Base-by-base conservation (phyloP, 2,113 vertebrate species). In the Pimephales promelas region DNA sequence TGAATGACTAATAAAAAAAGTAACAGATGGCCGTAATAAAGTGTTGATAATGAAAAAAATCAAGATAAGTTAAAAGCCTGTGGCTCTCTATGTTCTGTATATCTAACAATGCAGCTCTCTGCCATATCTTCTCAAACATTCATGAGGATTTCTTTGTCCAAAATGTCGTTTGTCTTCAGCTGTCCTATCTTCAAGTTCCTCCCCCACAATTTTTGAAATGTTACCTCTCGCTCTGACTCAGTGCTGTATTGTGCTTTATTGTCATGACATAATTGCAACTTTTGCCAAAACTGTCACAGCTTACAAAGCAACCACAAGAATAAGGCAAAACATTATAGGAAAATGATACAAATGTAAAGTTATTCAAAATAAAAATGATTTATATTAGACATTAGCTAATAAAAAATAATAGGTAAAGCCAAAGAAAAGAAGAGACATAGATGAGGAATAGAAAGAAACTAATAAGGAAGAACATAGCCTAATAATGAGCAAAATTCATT, bases 51-150 rank as follows among this genome's bases (percentile, higher is more conserved):
- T 47, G 71, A 73, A 26, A 49, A 71, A 75, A n/a, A 13, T 28
- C 20, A 56, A 62, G 56, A 11, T 18, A 31, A 81, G 79, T 54
- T 57, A 72, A 47, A 45, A 43, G 52, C 49, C 34, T 24, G 28
- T 54, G 66, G 26, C 31, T 77, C 31, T 74, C 62, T 61, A 20
- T 84, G 72, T 78, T 87, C 73, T 26, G 54, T 82, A 72, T 77
- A 62, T 84, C 71, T 84, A 81, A 86, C 79, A 74, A 16, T 47
- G 82, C 62, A 68, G 52, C 45, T 43, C 71, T 86, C 71, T 61
- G 82, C 72, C 82, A n/a, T 54, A 80, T 77, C 86, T 82, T 83
- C 68, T 84, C 86, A 72, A 84, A 82, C 82, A 78, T 82, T 79
- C 54, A 84, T 84, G 83, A 84, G 64, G 54, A 82, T 68, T 72